These are phyloP conservation scores for Diachasmimorpha longicaudata DNA, from an alignment of 1,140 invertebrate species.

Conservation along the genomic window DNA sequence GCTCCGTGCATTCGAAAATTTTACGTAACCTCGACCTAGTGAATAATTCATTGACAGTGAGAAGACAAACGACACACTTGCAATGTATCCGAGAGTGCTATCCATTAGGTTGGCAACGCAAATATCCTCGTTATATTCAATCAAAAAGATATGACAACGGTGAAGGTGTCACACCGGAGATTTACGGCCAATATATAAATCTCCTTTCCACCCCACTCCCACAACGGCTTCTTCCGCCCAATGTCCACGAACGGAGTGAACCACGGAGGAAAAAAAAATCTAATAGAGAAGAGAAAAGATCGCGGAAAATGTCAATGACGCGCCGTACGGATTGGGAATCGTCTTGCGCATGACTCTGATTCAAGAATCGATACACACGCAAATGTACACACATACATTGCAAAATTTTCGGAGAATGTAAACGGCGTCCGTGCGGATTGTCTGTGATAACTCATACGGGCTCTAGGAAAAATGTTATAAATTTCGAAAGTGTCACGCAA, in stretches of 20 bases:
- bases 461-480: not conserved
- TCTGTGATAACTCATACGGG: not conserved
- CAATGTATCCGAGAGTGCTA: too few relatives aligned
- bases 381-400: not conserved
- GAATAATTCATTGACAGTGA: too few relatives aligned
- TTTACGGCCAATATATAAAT: conserved; percentile 15
- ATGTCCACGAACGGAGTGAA: not conserved
- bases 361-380: conserved; percentile 11
- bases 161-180: not conserved
- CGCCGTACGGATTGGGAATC: not conserved
- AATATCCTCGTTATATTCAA: not conserved
- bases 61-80: too few relatives aligned
- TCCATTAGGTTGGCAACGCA: too few relatives aligned
- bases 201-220: not conserved
- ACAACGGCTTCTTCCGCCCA: not conserved
- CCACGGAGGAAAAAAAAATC: not conserved
- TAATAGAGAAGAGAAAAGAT: not conserved
- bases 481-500: not conserved
- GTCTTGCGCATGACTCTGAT: conserved; percentile 12
- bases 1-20: too few relatives aligned
- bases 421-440: not conserved
- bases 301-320: conserved; percentile 6
- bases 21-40: too few relatives aligned
- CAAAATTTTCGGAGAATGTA: not conserved
- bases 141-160: not conserved